Evolutionary conservation across 2,888 invertebrate species (phyloP), one percentile per base, ranked within the genome.

Genomic region (Xestia xanthographa): DNA sequence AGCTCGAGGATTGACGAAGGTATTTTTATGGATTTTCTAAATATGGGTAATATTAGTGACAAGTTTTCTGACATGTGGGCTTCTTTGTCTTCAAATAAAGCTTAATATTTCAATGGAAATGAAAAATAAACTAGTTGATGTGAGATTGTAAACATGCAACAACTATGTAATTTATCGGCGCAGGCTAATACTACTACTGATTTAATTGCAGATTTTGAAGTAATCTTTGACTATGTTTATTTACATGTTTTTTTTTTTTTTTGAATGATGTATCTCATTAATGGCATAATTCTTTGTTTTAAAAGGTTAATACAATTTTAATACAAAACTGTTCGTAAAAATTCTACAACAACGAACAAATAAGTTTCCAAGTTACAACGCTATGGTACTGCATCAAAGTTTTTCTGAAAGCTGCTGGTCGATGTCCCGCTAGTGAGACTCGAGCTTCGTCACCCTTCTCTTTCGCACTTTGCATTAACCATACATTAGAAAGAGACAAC

Each of bases 381-480:
- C 89, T 93, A 82, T 84, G 87, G 79, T 78, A 86, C 88, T 90
- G 75, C 90, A 85, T 80, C 87, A 82, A 93, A 92, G 95, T 96
- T 96, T 94, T 96, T 96, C 95, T 95, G 94, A 95, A 96, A 96
- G 96, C 95, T 96, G 95, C 95, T 96, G 96, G 96, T 96, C 95
- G 96, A 96, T 96, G 96, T 96, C 96, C 96, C 96, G 95, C 96
- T 96, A 96, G 94, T 91, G 91, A 94, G 93, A 89, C 93, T 95
- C 91, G 91, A 95, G 93, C 94, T 93, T 91, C 89, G 82, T 92
- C 84, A 85, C 79, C 89, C 84, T 79, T 95, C 95, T 86, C 91
- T 91, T 81, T 95, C 93, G 83, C 84, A 90, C 91, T 77, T 73
- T 74, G 50, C 82, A 74, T 80, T 80, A 74, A 73, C 82, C 89